These are phyloP conservation scores for Drosophila macrothrix DNA, from an alignment of 2,888 invertebrate genomes.

Conservation along the genomic window DNA sequence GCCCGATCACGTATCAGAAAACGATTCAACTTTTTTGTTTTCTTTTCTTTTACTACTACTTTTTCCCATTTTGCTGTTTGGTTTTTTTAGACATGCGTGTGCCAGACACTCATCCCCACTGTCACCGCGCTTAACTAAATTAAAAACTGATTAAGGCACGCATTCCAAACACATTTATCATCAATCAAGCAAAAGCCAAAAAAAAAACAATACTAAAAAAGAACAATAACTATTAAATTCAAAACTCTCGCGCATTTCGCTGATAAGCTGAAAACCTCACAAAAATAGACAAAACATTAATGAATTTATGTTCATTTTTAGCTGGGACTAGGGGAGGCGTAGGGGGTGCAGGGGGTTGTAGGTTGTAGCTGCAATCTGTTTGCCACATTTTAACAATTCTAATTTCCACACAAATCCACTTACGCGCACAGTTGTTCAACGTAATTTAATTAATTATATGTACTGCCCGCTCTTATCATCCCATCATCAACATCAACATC, in stretches of 20 bases:
- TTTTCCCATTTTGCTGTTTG: slow-evolving; percentile 1
- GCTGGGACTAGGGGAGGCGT: too few species aligned
- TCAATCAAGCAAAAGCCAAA: slow-evolving; percentile 2
- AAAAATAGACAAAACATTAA: slow-evolving; percentile 46
- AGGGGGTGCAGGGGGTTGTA: neutral
- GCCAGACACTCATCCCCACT: neutral
- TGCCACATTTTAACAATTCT: slow-evolving; percentile 74
- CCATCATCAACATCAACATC: neutral
- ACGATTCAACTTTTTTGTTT: slow-evolving; percentile 38
- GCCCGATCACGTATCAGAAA: slow-evolving; percentile 75
- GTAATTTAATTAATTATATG: slow-evolving; percentile 74
- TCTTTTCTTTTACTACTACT: slow-evolving; percentile 7
- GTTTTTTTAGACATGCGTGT: slow-evolving; percentile 51
- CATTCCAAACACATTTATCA: slow-evolving; percentile 66
- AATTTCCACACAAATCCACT: slow-evolving; percentile 67
- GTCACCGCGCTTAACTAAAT: slow-evolving; percentile 9
- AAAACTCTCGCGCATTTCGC: slow-evolving; percentile 20
- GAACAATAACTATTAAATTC: slow-evolving; percentile 47
- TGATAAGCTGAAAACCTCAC: slow-evolving; percentile 48
- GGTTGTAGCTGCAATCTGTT: slow-evolving; percentile 39
- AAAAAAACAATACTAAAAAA: neutral
- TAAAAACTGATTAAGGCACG: slow-evolving; percentile 40
- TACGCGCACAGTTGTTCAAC: slow-evolving; percentile 45
- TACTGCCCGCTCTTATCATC: slow-evolving; percentile 30
- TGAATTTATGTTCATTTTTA: slow-evolving; percentile 68